A percentile compares a stretch with the other conserved stretches of the same genome.
Conservation (phyloP, 2,113 vertebrate genomes). For the Chaenogobius annularis region DNA sequence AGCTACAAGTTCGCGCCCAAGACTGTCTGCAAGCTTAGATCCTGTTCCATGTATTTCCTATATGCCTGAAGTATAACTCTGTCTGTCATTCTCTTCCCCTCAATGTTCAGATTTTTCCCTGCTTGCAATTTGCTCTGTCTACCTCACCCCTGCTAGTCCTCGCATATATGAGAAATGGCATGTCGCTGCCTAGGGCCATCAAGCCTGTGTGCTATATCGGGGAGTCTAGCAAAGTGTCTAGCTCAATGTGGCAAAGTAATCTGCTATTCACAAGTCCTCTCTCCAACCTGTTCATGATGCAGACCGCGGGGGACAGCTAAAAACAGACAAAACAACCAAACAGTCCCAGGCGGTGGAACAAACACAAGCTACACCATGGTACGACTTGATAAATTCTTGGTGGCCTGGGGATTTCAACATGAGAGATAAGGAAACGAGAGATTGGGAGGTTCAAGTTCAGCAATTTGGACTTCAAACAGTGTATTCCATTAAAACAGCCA, state of each 20-base stretch:
- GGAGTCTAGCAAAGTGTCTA: constrained; percentile 12
- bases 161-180: constrained; percentile 50
- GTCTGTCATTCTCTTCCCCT: constrained; percentile 20
- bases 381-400: constrained; percentile 23
- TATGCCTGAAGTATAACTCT: constrained; percentile 18
- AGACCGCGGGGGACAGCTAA: constrained; percentile 11
- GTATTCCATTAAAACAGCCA: background rate
- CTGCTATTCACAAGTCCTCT: constrained; percentile 43
- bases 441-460: background rate
- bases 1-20: constrained; percentile 59
- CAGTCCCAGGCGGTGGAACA: background rate
- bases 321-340: constrained; percentile 14
- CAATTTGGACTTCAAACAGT: constrained; percentile 4
- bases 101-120: constrained; percentile 24
- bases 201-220: constrained; percentile 23
- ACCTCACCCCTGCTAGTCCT: constrained; percentile 32
- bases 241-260: constrained; percentile 19
- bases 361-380: constrained; percentile 18
- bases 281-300: constrained; percentile 31
- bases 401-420: constrained; percentile 6
- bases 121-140: background rate
- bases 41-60: constrained; percentile 18
- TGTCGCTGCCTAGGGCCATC: constrained; percentile 26
- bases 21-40: constrained; percentile 19
- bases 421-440: background rate